Base-by-base conservation (phyloP, 2,113 vertebrate species). In the Pardalotus punctatus region DNA sequence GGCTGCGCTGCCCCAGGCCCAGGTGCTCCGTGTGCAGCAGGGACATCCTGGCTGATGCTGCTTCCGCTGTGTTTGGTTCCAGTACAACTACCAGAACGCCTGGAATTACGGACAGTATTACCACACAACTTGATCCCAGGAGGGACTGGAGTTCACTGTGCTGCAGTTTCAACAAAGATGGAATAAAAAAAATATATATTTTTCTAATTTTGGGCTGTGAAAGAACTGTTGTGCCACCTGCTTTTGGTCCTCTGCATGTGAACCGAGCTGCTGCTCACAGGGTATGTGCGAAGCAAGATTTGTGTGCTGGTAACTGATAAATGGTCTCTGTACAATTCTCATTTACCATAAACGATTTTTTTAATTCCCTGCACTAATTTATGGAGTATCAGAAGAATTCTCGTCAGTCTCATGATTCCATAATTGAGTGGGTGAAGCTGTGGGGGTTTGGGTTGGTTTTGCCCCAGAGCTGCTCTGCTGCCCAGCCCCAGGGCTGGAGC, bases 41-140 rank as follows among this genome's bases (percentile, higher is more conserved):
- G 62, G 35, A 9, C 42, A 4, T 0, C 11, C 8, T 43, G 42
- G 43, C 72, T 69, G 62, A 81, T 4, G 23, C 27, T 29, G 69
- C 45, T 18, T 3, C 50, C 57, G 4, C 50, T 62, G 42, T 36
- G 2, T 35, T 80, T 91, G 91, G 38, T 96, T 97, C 95, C 97
- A 99, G 96, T 99, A 99, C 87, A 99, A 99, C 53, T 98, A 98
- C 40, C 99, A 99, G 96, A 99, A 99, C 61, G 98, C 98, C 9
- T 99, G 99, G 99, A 99, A 99, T 96, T 99, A 99, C 12, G 99
- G 99, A 97, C 99, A 99, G 96, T 99, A 99, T 98, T 99, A 99
- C 88, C 99, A 99, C 7, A 98, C 99, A 6, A 99, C 99, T 94
- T 99, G 98, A 99, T 98, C 92, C 12, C 42, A 53, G n/a, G 38